Conservation (phyloP, 2,888 invertebrate species). For the Sinodicranocentrus sp. region DNA sequence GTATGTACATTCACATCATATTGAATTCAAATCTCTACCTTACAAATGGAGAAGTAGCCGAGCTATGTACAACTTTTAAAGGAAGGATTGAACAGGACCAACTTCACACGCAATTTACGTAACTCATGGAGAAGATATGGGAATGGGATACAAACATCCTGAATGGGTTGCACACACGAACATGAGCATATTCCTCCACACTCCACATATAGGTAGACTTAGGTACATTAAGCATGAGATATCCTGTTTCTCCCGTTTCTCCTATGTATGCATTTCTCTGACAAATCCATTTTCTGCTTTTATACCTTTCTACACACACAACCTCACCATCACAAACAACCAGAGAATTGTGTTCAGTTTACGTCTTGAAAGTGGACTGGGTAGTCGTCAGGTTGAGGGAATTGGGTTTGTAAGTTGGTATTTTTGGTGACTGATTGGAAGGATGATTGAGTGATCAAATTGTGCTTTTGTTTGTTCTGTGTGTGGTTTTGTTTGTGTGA, state of each 20-base stretch:
- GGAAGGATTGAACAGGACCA: no score
- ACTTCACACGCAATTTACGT: no score
- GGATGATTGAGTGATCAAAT: neutral
- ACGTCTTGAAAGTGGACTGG: slow-evolving; percentile 52
- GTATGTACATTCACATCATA: no score
- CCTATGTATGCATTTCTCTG: no score
- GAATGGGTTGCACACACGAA: neutral
- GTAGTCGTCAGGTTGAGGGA: slow-evolving; percentile 24
- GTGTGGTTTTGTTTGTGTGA: slow-evolving; percentile 6
- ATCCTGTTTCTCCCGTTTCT: no score
- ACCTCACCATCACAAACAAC: neutral
- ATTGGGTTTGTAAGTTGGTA: neutral
- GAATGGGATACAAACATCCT: neutral
- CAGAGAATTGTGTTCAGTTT: slow-evolving; percentile 27
- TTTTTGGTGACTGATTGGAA: neutral
- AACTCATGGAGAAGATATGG: neutral
- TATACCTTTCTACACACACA: no score
- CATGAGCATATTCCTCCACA: neutral
- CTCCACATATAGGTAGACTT: no score
- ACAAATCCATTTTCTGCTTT: no score
- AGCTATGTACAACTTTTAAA: no score
- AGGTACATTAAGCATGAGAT: no score
- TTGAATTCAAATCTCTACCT: no score
- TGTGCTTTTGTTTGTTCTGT: slow-evolving; percentile 15
- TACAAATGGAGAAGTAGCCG: no score